A percentile compares a stretch with the other conserved stretches of the same genome.
phyloP scores from a whole-genome alignment of 2,888 invertebrate genomes.

The Anaspis maculata region DNA sequence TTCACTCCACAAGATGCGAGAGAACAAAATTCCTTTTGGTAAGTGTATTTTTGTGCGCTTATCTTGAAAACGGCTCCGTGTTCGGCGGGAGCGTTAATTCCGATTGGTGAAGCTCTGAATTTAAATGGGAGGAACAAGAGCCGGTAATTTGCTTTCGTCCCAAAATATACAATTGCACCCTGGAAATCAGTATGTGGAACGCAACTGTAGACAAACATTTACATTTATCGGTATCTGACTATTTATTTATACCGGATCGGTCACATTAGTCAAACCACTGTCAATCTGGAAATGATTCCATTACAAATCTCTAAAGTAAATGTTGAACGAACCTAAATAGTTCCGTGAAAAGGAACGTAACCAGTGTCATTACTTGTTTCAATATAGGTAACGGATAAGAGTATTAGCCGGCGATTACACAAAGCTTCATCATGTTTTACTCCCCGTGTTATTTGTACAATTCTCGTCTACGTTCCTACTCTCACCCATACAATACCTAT shows the following conservation, averaged over 20 bases:
- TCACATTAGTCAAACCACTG: too few relatives aligned
- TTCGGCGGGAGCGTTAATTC: slow-evolving; percentile 23
- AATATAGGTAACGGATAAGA: slow-evolving; percentile 5
- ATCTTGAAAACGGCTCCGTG: slow-evolving; percentile 13
- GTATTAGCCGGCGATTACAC: slow-evolving; percentile 5
- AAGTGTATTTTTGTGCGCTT: too few relatives aligned
- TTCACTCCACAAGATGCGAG: slow-evolving; percentile 61
- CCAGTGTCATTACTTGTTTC: slow-evolving; percentile 5
- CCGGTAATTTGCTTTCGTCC: slow-evolving; percentile 16
- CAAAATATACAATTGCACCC: slow-evolving; percentile 5
- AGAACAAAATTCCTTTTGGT: slow-evolving; percentile 70
- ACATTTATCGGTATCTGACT: background rate
- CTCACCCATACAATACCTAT: too few relatives aligned
- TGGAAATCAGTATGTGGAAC: background rate
- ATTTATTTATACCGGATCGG: background rate
- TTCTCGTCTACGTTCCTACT: too few relatives aligned
- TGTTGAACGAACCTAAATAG: slow-evolving; percentile 4
- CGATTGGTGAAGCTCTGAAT: slow-evolving; percentile 22
- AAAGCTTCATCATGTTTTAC: slow-evolving; percentile 5
- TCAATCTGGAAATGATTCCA: too few relatives aligned
- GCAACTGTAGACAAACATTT: slow-evolving; percentile 6
- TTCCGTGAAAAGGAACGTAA: slow-evolving; percentile 5
- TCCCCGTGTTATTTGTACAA: background rate
- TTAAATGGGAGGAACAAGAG: slow-evolving; percentile 23
- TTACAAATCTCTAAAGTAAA: slow-evolving; percentile 1